Percentiles rank a stretch among this genome's conserved stretches.
These are phyloP conservation scores for Austrolebias charrua DNA, from an alignment of 2,797 vertebrate genomes.

Conservation along the genomic window DNA sequence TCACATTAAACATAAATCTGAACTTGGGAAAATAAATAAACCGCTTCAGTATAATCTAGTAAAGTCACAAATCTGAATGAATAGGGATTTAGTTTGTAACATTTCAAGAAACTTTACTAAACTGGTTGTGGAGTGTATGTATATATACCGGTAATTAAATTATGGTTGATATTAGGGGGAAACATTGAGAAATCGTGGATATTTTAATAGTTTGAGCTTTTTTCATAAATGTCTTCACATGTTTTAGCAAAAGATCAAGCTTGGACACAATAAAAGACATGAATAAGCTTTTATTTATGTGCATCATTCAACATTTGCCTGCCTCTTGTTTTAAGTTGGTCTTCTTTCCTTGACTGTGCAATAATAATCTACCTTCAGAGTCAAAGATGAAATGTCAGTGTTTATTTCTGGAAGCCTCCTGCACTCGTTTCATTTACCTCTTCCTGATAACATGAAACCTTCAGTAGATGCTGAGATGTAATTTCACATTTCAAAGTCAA, in stretches of 20 bases:
- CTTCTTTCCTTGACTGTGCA: conserved; percentile 1
- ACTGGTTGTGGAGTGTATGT: no score
- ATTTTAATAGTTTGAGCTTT: no score
- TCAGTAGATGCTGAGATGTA: conserved; percentile 4
- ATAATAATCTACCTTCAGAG: conserved; percentile 29
- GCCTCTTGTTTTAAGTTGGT: neutral
- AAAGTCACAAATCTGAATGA: no score
- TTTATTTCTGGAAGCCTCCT: conserved; percentile 58
- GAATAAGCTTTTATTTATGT: neutral
- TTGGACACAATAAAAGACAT: neutral
- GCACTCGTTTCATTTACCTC: conserved; percentile 50
- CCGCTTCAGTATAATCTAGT: no score
- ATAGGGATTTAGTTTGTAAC: no score
- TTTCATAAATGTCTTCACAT: no score
- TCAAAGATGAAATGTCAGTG: conserved; percentile 36
- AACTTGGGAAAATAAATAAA: neutral
- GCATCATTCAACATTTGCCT: neutral
- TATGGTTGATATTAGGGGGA: no score
- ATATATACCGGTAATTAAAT: no score
- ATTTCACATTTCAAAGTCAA: conserved; percentile 41
- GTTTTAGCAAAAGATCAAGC: no score
- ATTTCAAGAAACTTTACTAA: no score
- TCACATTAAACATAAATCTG: neutral
- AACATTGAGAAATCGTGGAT: no score
- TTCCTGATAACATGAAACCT: conserved; percentile 35